Evolutionary conservation across 2,797 vertebrate genomes (phyloP).

Genomic region (Coregonus sp.): DNA sequence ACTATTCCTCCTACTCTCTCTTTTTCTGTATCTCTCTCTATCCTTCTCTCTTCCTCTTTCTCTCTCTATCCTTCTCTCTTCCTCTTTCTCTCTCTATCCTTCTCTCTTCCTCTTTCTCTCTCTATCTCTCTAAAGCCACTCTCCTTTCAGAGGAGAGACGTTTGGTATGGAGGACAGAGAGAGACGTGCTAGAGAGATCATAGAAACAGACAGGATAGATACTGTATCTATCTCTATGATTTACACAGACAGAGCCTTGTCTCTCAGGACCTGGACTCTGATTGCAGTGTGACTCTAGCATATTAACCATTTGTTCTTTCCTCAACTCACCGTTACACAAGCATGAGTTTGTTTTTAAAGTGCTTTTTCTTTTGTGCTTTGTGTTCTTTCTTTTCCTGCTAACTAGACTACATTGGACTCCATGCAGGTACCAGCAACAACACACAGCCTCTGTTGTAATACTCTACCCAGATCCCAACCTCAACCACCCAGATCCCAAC

Average conservation of each 20-base stretch:
- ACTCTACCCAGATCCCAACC: background rate
- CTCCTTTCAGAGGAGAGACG: too few species aligned
- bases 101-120: slow-evolving; percentile 27
- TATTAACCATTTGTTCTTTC: slow-evolving; percentile 50
- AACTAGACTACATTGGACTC: slow-evolving; percentile 94
- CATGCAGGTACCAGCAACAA: slow-evolving; percentile 89
- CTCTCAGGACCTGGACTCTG: too few species aligned
- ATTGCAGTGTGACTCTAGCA: slow-evolving; percentile 52
- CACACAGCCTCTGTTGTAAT: background rate
- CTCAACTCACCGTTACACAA: slow-evolving; percentile 45
- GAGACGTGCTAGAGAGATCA: too few species aligned
- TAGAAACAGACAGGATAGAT: too few species aligned
- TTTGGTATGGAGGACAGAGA: too few species aligned
- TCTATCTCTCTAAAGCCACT: slow-evolving; percentile 5
- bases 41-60: slow-evolving; percentile 30
- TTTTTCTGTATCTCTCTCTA: slow-evolving; percentile 11
- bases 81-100: too few species aligned
- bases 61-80: slow-evolving; percentile 33
- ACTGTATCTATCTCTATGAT: too few species aligned
- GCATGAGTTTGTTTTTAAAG: slow-evolving; percentile 62
- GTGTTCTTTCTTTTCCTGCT: slow-evolving; percentile 45
- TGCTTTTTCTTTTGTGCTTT: slow-evolving; percentile 37
- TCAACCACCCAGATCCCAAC: slow-evolving; percentile 1
- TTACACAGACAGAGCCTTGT: too few species aligned
- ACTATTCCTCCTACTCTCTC: slow-evolving; percentile 20